Conservation (phyloP, 2,888 invertebrate genomes). For the Scaptomyza polygonia region DNA sequence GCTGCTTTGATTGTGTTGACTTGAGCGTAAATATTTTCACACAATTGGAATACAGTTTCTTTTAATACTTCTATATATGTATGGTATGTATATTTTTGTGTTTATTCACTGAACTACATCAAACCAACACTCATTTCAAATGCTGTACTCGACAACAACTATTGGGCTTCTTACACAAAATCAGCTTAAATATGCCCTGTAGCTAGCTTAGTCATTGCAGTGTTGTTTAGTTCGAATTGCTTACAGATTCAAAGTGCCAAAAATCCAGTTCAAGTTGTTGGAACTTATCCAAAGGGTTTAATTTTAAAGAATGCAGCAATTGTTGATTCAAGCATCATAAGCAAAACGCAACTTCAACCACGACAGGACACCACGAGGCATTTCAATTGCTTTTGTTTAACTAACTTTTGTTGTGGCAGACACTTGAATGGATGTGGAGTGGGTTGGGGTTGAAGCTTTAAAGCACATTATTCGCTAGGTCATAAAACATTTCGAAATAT, state of each 20-base stretch:
- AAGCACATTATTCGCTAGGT: background rate
- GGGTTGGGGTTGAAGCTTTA: background rate
- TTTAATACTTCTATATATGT: too few relatives aligned
- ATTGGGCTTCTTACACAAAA: background rate
- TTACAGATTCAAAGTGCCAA: background rate
- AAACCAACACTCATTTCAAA: slow-evolving; percentile 4
- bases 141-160: background rate
- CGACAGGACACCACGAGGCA: background rate
- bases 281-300: background rate
- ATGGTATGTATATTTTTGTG: too few relatives aligned
- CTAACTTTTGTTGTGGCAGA: too few relatives aligned
- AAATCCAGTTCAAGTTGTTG: background rate
- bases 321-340: background rate
- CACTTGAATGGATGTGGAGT: background rate
- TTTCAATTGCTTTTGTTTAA: background rate
- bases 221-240: too few relatives aligned
- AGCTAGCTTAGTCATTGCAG: too few relatives aligned
- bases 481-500: background rate
- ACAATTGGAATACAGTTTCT: slow-evolving; percentile 13
- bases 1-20: slow-evolving; percentile 9
- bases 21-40: background rate
- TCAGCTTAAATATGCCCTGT: background rate
- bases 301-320: slow-evolving; percentile 4
- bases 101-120: too few relatives aligned
- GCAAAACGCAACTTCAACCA: background rate